Evolutionary conservation across 2,797 vertebrate genomes (phyloP), one percentile per base, ranked within the genome.

Genomic region (Danio kyathit): DNA sequence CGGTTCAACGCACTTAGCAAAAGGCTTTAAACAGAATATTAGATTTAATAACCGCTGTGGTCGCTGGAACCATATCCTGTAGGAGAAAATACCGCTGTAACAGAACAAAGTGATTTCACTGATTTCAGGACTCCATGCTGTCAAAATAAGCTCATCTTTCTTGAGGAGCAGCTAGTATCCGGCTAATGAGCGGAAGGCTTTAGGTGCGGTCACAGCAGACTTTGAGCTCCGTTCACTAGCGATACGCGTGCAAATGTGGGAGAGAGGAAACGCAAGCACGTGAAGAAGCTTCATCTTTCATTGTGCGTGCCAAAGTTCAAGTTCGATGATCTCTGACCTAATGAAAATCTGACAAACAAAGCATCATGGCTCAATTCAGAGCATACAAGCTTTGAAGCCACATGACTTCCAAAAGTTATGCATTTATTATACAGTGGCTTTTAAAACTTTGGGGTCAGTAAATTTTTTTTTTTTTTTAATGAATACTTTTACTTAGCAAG

Each of bases 11-110:
- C 57, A 43, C 66, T 54, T 38, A 11, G 67, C 52, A 52, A 44
- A 61, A 52, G 7, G 9, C 38, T 8, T 54, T 71, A 54, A 72
- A 79, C 67, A 43, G 67, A 71, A 57, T 40, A 78, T 78, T 69
- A 49, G n/a, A 59, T 78, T 77, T 78, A 69, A 69, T 78, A 52
- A 72, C 67, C 59, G 5, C 48, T 59, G 40, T 29, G 56, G 29
- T 79, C 16, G 70, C 56, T 79, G 54, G 44, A 48, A 43, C 56
- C 38, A 21, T 61, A 41, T 79, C 46, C 52, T 40, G 57, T 41
- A 43, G 38, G 19, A 0, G 3, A 71, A 71, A 79, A 61, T 29
- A 72, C 57, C 13, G 67, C 57, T 61, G 57, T 54, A 44, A 72
- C 21, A 19, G 19, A 77, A 46, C 66, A 67, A 61, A 79, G 56